Evolutionary conservation across 2,113 vertebrate genomes (phyloP).

Genomic region (Eublepharis macularius): DNA sequence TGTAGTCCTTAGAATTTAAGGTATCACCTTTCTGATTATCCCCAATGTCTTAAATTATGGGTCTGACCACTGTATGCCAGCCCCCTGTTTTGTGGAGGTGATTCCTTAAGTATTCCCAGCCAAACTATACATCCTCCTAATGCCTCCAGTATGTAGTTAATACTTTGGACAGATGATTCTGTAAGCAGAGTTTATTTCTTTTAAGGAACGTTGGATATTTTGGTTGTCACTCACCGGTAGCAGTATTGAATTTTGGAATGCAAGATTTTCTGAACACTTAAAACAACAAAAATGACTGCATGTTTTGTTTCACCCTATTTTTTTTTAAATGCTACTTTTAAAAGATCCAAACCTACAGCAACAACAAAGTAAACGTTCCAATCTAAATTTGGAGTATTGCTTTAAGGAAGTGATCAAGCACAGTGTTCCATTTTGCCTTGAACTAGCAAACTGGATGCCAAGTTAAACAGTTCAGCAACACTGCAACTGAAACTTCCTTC

Average conservation of each 20-base stretch:
- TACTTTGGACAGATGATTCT: not conserved
- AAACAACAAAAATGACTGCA: not conserved
- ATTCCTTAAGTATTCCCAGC: not conserved
- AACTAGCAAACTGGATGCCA: not conserved
- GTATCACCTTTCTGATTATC: not conserved
- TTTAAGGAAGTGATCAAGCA: slow-evolving; percentile 24
- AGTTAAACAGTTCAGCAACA: not conserved
- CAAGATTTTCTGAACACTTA: not conserved
- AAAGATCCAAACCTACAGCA: not conserved
- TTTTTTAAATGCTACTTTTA: not conserved
- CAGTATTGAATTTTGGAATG: not conserved
- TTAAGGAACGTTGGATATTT: not conserved
- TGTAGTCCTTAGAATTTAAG: not conserved
- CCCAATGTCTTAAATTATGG: not conserved
- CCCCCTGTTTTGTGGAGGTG: not conserved
- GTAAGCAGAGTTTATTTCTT: not conserved
- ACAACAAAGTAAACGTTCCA: slow-evolving; percentile 39
- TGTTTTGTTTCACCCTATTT: not conserved
- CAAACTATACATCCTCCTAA: not conserved
- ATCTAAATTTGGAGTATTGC: slow-evolving; percentile 29
- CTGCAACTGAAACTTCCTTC: not conserved
- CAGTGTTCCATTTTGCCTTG: slow-evolving; percentile 1
- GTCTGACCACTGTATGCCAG: not conserved
- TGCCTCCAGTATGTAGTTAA: not conserved
- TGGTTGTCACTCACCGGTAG: not conserved